Evolutionary conservation across 2,888 invertebrate species (phyloP).

Genomic region (Melolontha melolontha): DNA sequence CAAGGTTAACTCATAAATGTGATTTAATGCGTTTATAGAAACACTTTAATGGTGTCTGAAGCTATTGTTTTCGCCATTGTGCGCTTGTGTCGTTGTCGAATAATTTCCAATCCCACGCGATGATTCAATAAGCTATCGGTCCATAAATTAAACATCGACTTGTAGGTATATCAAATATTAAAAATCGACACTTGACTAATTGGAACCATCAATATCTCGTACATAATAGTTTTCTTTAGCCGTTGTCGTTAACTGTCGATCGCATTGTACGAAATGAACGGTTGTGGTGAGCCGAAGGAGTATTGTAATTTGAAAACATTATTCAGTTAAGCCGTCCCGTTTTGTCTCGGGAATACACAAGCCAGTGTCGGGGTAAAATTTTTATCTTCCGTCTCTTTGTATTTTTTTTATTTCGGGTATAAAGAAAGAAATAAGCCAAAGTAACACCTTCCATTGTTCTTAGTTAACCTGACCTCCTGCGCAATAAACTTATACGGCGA

Average conservation of each 20-base stretch:
- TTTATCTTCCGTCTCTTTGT: neutral
- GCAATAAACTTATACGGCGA: constrained; percentile 52
- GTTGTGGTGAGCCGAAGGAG: neutral
- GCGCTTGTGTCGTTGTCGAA: constrained; percentile 21
- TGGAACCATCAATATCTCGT: constrained; percentile 37
- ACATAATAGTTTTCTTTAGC: neutral
- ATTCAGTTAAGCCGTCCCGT: constrained; percentile 5
- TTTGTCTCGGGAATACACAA: neutral
- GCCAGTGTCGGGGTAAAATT: neutral
- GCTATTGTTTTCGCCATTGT: constrained; percentile 23
- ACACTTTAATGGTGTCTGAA: constrained; percentile 13
- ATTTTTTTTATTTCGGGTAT: constrained; percentile 12
- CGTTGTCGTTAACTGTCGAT: neutral
- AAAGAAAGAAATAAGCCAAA: constrained; percentile 42
- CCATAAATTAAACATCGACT: constrained; percentile 33
- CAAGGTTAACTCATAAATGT: too few species aligned
- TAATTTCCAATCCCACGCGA: constrained; percentile 35
- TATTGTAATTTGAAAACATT: constrained; percentile 25
- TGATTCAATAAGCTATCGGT: constrained; percentile 35
- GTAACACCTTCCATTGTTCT: constrained; percentile 61
- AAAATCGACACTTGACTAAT: constrained; percentile 34
- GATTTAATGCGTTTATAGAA: too few species aligned
- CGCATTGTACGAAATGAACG: too few species aligned
- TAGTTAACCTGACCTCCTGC: constrained; percentile 44
- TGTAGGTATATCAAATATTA: constrained; percentile 4